Evolutionary conservation across 1,140 invertebrate species (phyloP), one percentile per base, ranked within the genome.

Genomic region (Steinernema khuongi): DNA sequence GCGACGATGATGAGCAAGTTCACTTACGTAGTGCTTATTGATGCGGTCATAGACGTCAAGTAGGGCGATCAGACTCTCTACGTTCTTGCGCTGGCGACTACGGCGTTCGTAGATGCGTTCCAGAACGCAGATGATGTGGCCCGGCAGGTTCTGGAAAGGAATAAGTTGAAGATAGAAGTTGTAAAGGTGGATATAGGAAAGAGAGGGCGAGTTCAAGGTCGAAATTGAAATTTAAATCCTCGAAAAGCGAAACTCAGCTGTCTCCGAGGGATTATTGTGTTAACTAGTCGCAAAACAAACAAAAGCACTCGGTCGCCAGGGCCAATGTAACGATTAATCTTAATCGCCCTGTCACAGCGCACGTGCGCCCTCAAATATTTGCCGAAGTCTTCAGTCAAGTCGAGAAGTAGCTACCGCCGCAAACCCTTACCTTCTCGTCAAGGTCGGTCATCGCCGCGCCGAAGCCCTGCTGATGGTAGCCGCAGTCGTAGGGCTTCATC

Each of bases 321-420:
- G 50, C 14, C 50, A 4, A 22, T 26, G 50, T 60, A 7, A 60
- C 50, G 50, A 60, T 26, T 60, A 60, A 22, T 60, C 50, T 22
- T 60, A 60, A 60, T 60, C 50, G 22, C 19, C 50, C 50, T 60
- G 50, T 60, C 50, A 60, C 50, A 14, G 22, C 50, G 50, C 50
- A 60, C 50, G 50, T 60, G 50, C 50, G 50, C 50, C 11, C 50
- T 60, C 50, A 60, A 60, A 60, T 60, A 60, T 60, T 60, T 60
- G 26, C 50, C 14, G 26, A 60, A 60, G 50, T 7, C 50, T 60
- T 60, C 50, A 60, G 50, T 14, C 50, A 22, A 60, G 50, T 60
- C 50, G 50, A 7, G 50, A 60, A 60, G 50, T 60, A 60, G 50
- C 2, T 4, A 4, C 50, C 4, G 50, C 7, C 7, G 36, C 7